Evolutionary conservation across 2,888 invertebrate genomes (phyloP).

Genomic region (Aethes cnicana): DNA sequence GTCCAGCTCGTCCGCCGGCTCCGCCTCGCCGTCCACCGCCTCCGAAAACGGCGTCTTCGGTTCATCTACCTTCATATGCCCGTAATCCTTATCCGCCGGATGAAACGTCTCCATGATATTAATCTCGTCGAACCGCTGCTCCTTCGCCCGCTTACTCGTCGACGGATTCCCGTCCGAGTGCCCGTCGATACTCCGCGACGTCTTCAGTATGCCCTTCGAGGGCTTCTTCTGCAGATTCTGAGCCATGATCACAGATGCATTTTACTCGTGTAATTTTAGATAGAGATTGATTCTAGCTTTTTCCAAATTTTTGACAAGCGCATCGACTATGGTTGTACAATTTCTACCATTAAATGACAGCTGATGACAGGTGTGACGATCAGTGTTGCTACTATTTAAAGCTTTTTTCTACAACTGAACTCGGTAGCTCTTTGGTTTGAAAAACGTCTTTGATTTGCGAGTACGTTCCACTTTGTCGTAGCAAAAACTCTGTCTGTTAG

Average conservation of each 20-base stretch:
- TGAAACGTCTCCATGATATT: slow-evolving; percentile 99
- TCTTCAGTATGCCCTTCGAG: slow-evolving; percentile 95
- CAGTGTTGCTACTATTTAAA: background rate
- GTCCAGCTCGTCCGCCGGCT: slow-evolving; percentile 83
- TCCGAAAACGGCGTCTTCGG: slow-evolving; percentile 95
- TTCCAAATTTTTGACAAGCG: slow-evolving; percentile 22
- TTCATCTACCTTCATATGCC: slow-evolving; percentile 98
- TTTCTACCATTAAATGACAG: slow-evolving; percentile 23
- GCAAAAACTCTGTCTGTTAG: too few species aligned
- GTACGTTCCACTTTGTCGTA: slow-evolving; percentile 1
- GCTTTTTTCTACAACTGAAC: background rate
- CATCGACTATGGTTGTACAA: slow-evolving; percentile 16
- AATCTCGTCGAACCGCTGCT: slow-evolving; percentile 98
- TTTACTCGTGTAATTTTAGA: background rate
- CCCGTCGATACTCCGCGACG: slow-evolving; percentile 94
- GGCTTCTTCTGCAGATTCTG: slow-evolving; percentile 92
- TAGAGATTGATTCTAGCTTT: slow-evolving; percentile 10
- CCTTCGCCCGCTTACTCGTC: slow-evolving; percentile 77
- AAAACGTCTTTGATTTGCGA: background rate
- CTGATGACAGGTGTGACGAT: slow-evolving; percentile 7
- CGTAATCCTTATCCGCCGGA: slow-evolving; percentile 99
- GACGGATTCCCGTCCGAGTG: slow-evolving; percentile 69
- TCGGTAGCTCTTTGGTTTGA: background rate
- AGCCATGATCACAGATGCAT: slow-evolving; percentile 75
- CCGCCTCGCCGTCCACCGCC: slow-evolving; percentile 83